Evolutionary conservation across 2,888 invertebrate genomes (phyloP), one percentile per base, ranked within the genome.

Genomic region (Drosophila austrosaltans): DNA sequence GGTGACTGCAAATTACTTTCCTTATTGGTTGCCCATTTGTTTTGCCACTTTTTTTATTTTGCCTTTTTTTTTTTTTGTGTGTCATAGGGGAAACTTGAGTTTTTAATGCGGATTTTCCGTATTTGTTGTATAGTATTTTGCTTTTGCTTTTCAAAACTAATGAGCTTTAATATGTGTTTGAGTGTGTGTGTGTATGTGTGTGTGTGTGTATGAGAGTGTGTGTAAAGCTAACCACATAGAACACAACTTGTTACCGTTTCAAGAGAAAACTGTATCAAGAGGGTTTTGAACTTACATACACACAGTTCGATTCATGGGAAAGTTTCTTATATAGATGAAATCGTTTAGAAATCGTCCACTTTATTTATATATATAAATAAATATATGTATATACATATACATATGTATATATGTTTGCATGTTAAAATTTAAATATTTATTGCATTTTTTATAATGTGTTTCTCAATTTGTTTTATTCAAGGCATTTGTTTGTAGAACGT

Each of bases 1-100:
- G 88, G 78, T 87, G 85, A 85, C 77, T 72, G 73, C 74, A 87
- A 83, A 87, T 83, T 87, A 87, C 87, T 83, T 83, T 83, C 83
- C 83, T 78, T 81, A 81, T 85, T 75, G 76, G 76, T 74, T 72
- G 16, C 60, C 8, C 53, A 57, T 57, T 57, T 57, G 57, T 57
- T 57, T 48, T 16, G 57, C 42, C 36, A 44, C 30, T 36, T 28
- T 25, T 54, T 63, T 25, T 56, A 16, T 42, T 58, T 40, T 58
- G 63, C 56, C 40, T 22, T 30, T 48, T 58, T 44, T 44, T 16
- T 63, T 74, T 72, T 77, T 72, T 75, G 59, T 82, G 74, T 87
- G 82, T 82, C 83, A 85, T 72, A 80, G 69, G 77, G 83, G 75
- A 87, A 87, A 87, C 78, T 78, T 71, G 66, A 75, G 82, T 83